Evolutionary conservation across 2,888 invertebrate species (phyloP), one percentile per base, ranked within the genome.

Genomic region (Harpalus rubripes): DNA sequence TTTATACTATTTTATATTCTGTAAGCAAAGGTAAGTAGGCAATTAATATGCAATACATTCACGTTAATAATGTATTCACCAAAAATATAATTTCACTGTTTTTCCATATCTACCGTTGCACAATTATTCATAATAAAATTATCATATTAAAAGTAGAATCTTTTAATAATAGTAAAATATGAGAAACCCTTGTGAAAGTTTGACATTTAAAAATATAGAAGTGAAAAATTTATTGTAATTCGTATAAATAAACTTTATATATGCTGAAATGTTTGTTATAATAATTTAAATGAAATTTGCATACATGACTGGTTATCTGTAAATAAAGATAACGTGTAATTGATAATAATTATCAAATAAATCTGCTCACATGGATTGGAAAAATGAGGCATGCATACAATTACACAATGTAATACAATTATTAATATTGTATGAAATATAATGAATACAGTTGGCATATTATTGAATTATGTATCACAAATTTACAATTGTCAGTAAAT

Each of bases 301-400:
- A 63, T 63, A 63, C 22, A 15, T 16, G 3, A 7, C 7, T 10
- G 16, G 22, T 7, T 63, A 63, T 59, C n/a, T 39, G 39, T 26
- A 26, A 65, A 65, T 65, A 65, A 65, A 65, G 65, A 65, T 26
- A 65, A 65, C 65, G 26, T 32, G 32, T 65, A 26, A 65, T 26
- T 65, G 12, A 39, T 10, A 39, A 61, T 22, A 65, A 65, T 65
- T 65, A 65, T 65, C 65, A 39, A 7, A 39, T 65, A 65, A 32
- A 65, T 65, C 32, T 65, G 32, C 59, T 12, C 18, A 5, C 22
- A 10, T 1, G 7, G 3, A 39, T 39, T 32, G 32, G 22, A 65
- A 65, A 26, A 65, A 32, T 65, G 26, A 4, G 12, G 32, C 39
- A 39, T 65, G 58, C n/a, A 22, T 22, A 16, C 22, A 12, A 18